These are phyloP conservation scores for Antrozous pallidus DNA, from an alignment of 2,797 vertebrate genomes.

Conservation along the genomic window DNA sequence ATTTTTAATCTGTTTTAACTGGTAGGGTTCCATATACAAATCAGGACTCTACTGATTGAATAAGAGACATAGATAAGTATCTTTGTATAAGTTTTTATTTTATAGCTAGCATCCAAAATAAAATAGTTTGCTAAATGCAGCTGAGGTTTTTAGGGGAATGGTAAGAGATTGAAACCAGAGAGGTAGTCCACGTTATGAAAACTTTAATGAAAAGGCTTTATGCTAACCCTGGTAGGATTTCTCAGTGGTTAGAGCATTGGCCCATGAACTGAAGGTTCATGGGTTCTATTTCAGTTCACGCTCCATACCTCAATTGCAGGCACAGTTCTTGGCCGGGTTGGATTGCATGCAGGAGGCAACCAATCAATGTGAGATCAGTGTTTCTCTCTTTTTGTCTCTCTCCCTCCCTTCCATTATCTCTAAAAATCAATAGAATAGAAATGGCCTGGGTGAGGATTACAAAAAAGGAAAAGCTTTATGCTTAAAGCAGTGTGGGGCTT, in stretches of 20 bases:
- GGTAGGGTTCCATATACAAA: neutral
- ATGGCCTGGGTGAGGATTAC: too few species aligned
- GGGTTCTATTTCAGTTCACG: too few species aligned
- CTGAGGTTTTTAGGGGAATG: neutral
- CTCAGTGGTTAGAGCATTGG: too few species aligned
- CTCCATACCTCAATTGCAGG: too few species aligned
- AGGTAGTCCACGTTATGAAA: neutral
- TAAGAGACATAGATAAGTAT: neutral
- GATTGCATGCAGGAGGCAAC: too few species aligned
- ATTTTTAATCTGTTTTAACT: conserved; percentile 26
- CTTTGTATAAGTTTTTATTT: neutral
- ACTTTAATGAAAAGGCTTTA: conserved; percentile 17
- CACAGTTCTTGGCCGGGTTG: too few species aligned
- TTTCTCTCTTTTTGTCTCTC: too few species aligned
- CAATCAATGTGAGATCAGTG: too few species aligned
- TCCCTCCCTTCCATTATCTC: too few species aligned
- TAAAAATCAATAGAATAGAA: too few species aligned
- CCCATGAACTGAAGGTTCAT: too few species aligned
- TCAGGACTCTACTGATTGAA: neutral
- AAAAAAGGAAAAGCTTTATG: too few species aligned
- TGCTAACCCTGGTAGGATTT: neutral
- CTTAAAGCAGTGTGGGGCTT: neutral
- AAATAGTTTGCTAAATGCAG: conserved; percentile 26
- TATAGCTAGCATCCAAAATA: neutral
- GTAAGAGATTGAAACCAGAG: conserved; percentile 18